phyloP scores from a whole-genome alignment of 1,140 invertebrate species.

The Orchestia grillus region DNA sequence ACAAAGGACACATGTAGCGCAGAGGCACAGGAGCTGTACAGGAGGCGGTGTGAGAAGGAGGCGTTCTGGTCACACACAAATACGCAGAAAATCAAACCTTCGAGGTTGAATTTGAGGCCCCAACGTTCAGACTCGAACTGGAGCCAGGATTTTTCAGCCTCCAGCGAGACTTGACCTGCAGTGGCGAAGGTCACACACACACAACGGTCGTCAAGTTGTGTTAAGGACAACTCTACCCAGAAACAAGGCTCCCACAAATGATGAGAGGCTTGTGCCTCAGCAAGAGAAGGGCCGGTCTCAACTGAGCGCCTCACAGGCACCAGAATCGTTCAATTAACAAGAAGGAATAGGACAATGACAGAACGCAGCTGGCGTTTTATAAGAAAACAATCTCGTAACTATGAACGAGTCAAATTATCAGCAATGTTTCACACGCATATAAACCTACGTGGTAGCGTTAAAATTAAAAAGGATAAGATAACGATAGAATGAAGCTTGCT shows the following conservation, averaged over 20 bases:
- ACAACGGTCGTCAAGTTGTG: slow-evolving; percentile 57
- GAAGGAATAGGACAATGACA: not conserved
- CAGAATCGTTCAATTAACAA: not conserved
- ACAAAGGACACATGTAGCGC: not conserved
- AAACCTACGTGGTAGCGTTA: too few species aligned
- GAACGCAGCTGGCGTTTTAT: not conserved
- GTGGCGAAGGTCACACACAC: not conserved
- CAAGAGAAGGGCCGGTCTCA: not conserved
- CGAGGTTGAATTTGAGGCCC: slow-evolving; percentile 83
- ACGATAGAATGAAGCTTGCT: too few species aligned
- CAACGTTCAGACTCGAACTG: slow-evolving; percentile 88
- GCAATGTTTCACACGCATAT: too few species aligned
- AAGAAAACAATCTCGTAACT: too few species aligned
- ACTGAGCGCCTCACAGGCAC: not conserved
- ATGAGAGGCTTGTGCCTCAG: not conserved
- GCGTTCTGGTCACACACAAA: not conserved
- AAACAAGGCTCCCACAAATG: slow-evolving; percentile 59
- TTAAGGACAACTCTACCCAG: slow-evolving; percentile 59
- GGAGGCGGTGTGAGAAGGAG: not conserved
- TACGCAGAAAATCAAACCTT: slow-evolving; percentile 74
- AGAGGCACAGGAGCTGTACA: not conserved
- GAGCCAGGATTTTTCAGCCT: slow-evolving; percentile 89
- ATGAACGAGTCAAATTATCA: not conserved
- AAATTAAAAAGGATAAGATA: too few species aligned
- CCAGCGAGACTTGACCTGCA: slow-evolving; percentile 84